Base-by-base conservation (phyloP, 2,888 invertebrate species). In the Phoronis australis region DNA sequence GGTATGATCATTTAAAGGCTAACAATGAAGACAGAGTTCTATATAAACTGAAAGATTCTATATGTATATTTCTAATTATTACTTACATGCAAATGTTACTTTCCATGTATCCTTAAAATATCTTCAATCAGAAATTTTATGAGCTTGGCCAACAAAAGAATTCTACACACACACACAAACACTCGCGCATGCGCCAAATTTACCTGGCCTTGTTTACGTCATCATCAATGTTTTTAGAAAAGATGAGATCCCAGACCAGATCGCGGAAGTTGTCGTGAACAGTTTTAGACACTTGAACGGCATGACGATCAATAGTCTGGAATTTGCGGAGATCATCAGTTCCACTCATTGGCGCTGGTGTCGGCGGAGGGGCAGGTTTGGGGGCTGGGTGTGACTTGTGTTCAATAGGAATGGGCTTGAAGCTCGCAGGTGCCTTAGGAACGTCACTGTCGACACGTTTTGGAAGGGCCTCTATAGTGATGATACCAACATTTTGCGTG, bases 181-280 rank as follows among this genome's bases (percentile, higher is more conserved):
- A n/a, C 35, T 12, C n/a, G 35, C n/a, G 9, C 20, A 18, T n/a
- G 12, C 9, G 9, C 15, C 15, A 24, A 9, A 35, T 57, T 55
- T 56, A 75, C 73, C 76, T 71, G 55, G 73, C 74, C 65, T 76
- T 76, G 51, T 76, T 75, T 31, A 76, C 62, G 55, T 76, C 75
- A 62, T 76, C 73, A 35, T 71, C 72, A 55, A 76, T 75, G 54
- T 73, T 69, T 56, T 75, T 67, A 37, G 74, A 71, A 53, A 69
- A 76, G 51, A 76, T 75, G 56, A 76, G 59, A 68, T 75, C 75
- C 75, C 76, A 76, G 15, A 76, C 73, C 47, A 76, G 58, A 48
- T 76, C 75, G 38, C 67, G 60, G 60, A 76, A 75, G 54, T 62
- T 75, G 52, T 64, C 67, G 56, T 76, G 76, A 47, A 71, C 68